These are phyloP conservation scores for Glyptemys insculpta DNA, from an alignment of 2,797 vertebrate genomes.

Conservation along the genomic window DNA sequence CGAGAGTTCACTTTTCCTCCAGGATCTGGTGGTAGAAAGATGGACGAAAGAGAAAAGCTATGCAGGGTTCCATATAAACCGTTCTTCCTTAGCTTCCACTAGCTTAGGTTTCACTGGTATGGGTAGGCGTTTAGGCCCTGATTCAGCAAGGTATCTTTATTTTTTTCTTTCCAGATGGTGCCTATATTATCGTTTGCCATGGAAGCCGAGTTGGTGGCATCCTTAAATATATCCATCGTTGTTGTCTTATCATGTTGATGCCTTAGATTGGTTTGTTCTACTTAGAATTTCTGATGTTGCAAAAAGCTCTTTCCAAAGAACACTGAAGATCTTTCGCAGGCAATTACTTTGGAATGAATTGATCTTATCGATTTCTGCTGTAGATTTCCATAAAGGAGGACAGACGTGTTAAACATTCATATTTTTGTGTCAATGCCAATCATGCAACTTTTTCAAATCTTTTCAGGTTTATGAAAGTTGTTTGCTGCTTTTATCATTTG, in stretches of 20 bases:
- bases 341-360: not conserved
- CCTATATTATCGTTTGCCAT: not conserved
- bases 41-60: conserved; percentile 38
- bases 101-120: conserved; percentile 38
- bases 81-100: not conserved
- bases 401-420: not conserved
- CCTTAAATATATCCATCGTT: not conserved
- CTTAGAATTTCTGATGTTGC: not conserved
- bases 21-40: conserved; percentile 16
- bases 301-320: not conserved
- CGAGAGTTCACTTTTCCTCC: conserved; percentile 25
- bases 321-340: not conserved
- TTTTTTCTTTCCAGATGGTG: not conserved
- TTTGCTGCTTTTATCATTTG: not conserved
- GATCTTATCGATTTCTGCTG: not conserved
- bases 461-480: not conserved
- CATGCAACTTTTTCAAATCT: not conserved
- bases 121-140: not conserved
- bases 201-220: not conserved
- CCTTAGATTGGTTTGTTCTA: not conserved
- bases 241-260: not conserved
- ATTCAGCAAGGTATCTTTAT: not conserved
- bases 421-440: not conserved
- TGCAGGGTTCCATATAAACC: conserved; percentile 30
- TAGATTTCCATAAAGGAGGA: not conserved